Evolutionary conservation across 2,888 invertebrate species (phyloP).

Genomic region (Spodoptera exigua): DNA sequence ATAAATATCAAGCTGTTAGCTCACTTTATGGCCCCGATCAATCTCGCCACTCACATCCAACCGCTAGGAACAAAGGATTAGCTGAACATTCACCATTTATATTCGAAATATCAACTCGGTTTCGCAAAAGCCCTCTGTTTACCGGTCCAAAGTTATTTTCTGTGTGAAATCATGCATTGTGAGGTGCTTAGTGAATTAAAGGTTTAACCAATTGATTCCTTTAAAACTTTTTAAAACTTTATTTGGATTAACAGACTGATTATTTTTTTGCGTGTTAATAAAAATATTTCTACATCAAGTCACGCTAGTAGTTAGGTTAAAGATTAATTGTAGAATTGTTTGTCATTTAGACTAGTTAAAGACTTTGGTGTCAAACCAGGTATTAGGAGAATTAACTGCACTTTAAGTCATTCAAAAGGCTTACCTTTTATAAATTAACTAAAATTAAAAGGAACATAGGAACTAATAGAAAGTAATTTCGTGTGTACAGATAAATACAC

Average conservation of each 20-base stretch:
- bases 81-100: constrained; percentile 65
- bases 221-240: too few relatives aligned
- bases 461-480: too few relatives aligned
- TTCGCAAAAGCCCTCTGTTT: constrained; percentile 50
- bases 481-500: not conserved
- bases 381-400: too few relatives aligned
- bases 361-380: too few relatives aligned
- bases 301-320: too few relatives aligned
- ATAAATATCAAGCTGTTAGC: constrained; percentile 38
- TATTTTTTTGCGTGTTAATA: not conserved
- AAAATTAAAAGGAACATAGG: too few relatives aligned
- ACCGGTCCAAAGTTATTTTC: constrained; percentile 46
- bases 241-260: too few relatives aligned
- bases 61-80: constrained; percentile 69
- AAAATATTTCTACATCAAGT: too few relatives aligned
- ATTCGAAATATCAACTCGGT: constrained; percentile 69
- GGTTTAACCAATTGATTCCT: not conserved
- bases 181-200: constrained; percentile 3
- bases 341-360: too few relatives aligned
- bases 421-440: too few relatives aligned
- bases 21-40: constrained; percentile 54
- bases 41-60: constrained; percentile 46
- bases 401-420: too few relatives aligned
- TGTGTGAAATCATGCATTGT: constrained; percentile 40
- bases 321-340: too few relatives aligned